phyloP scores from a whole-genome alignment of 1,140 invertebrate species.

The Rhynchophorus ferrugineus region DNA sequence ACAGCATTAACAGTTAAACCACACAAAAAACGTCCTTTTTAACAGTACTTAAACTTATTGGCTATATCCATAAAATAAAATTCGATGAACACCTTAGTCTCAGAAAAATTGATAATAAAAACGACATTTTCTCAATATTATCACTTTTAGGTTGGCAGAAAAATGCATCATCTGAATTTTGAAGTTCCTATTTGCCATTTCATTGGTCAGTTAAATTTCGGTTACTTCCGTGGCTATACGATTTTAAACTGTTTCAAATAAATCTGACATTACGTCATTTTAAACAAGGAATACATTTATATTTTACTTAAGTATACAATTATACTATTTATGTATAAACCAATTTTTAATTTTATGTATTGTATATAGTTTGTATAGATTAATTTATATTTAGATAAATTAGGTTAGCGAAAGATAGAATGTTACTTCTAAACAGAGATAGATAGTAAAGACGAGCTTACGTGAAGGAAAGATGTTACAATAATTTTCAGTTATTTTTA shows the following conservation, averaged over 20 bases:
- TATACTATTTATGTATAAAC: too few relatives aligned
- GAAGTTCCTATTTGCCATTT: slow-evolving; percentile 25
- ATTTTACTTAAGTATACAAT: too few relatives aligned
- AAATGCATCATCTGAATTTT: slow-evolving; percentile 29
- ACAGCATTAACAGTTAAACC: slow-evolving; percentile 27
- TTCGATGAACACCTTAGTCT: slow-evolving; percentile 13
- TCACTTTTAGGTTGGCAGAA: slow-evolving; percentile 33
- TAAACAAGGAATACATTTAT: too few relatives aligned
- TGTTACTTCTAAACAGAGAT: too few relatives aligned
- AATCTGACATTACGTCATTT: background rate
- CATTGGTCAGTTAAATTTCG: slow-evolving; percentile 23
- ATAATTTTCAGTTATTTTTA: too few relatives aligned
- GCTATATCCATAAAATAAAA: slow-evolving; percentile 15
- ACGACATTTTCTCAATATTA: slow-evolving; percentile 30
- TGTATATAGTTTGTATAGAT: too few relatives aligned
- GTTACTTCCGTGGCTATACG: slow-evolving; percentile 1
- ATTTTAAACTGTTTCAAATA: background rate
- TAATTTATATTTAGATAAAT: too few relatives aligned
- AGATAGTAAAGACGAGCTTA: too few relatives aligned
- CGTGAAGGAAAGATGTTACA: too few relatives aligned
- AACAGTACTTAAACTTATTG: slow-evolving; percentile 5
- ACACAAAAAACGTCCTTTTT: slow-evolving; percentile 12
- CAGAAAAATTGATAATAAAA: slow-evolving; percentile 22
- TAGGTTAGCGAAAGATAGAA: too few relatives aligned
- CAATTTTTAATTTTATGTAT: too few relatives aligned